Base-by-base conservation (phyloP, 1,140 invertebrate genomes). In the Berghia stephanieae region DNA sequence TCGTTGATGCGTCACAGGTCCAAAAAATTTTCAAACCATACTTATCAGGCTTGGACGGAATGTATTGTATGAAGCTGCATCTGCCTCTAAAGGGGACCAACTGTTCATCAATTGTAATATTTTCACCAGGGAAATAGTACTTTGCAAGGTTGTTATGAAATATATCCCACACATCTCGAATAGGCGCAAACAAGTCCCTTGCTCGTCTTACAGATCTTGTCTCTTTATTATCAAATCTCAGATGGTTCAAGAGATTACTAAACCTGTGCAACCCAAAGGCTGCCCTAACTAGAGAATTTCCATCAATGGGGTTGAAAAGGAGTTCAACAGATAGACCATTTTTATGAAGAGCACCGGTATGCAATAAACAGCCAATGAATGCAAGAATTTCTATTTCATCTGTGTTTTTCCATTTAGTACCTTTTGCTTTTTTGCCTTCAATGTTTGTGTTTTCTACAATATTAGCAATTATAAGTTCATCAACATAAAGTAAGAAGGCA, bases 11-110 rank as follows among this genome's bases (percentile, higher is more conserved):
- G 75, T 83, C 77, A 76, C 44, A 13, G 13, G 43, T 44, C 69
- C 55, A 67, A 67, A 75, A 86, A 43, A 86, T 72, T 82, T 90
- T 91, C 34, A 91, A 83, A 80, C 88, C 85, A 87, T 90, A 91
- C 79, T 90, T 90, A 55, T 82, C 84, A 3, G 90, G 90, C 85
- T 91, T 91, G 49, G 83, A 84, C 55, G 90, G 86, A 49, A 92
- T 90, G 66, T 87, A 85, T 73, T 87, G 86, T 18, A 81, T 63
- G 75, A 85, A 87, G 34, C 74, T 57, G 70, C 85, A 87, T 21
- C 80, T 34, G 1, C 82, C 86, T 46, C 81, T 21, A 72, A 84
- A 85, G 16, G 79, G 73, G 34, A 85, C 70, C 55, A 87, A 77
- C 72, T 86, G 86, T 68, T 87, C 84, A 79, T 86, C 86, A 24